Conservation (phyloP, 2,888 invertebrate species). For the Tetranychus truncatus region DNA sequence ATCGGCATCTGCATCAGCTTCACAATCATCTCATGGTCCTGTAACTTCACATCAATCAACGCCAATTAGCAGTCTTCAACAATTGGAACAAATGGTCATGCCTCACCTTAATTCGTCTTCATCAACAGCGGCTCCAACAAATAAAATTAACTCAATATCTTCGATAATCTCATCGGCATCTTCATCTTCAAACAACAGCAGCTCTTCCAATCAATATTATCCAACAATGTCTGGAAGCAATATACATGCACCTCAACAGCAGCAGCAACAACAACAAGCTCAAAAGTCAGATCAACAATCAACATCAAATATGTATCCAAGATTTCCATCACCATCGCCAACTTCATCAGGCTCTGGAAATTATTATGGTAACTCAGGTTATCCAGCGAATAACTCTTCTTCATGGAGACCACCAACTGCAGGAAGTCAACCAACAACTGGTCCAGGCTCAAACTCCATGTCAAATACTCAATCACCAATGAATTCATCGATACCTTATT, state of each 20-base stretch:
- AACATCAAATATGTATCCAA: conserved; percentile 5
- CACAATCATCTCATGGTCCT: conserved; percentile 4
- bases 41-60: conserved; percentile 12
- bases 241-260: no score
- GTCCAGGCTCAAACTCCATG: conserved; percentile 13
- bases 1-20: not conserved
- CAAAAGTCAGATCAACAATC: not conserved
- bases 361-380: conserved; percentile 37
- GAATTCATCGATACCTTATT: not conserved
- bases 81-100: conserved; percentile 78
- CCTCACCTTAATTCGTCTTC: conserved; percentile 37
- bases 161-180: conserved; percentile 9
- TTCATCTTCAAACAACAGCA: conserved; percentile 6
- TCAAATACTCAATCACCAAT: conserved; percentile 19
- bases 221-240: conserved; percentile 13
- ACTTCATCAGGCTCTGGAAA: not conserved
- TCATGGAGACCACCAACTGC: conserved; percentile 9
- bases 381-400: conserved; percentile 51
- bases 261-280: conserved; percentile 15
- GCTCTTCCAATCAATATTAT: conserved; percentile 9
- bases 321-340: conserved; percentile 5
- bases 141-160: conserved; percentile 12
- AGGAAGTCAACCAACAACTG: not conserved
- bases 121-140: conserved; percentile 1
- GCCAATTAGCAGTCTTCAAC: conserved; percentile 31